phyloP scores from a whole-genome alignment of 2,797 vertebrate genomes.

The Sciurus vulgaris region DNA sequence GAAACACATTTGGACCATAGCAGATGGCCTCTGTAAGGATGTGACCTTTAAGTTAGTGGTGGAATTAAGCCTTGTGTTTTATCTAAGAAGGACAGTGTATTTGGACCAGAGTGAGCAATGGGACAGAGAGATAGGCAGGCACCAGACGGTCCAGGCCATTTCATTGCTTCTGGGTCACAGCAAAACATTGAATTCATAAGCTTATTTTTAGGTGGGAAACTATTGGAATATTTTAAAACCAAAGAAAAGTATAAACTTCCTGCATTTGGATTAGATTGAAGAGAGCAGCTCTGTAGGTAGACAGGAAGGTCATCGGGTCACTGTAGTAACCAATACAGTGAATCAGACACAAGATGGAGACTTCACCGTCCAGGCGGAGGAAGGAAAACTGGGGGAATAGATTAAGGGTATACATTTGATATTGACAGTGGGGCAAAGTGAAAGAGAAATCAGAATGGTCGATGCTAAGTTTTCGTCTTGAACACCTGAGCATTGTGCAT shows the following conservation, averaged over 20 bases:
- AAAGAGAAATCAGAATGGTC: neutral
- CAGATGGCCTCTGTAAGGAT: neutral
- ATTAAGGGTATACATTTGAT: neutral
- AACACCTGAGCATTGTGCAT: neutral
- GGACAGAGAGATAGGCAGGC: neutral
- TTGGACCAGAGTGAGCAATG: neutral
- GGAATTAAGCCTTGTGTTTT: neutral
- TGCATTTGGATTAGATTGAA: neutral
- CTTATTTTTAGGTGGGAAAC: neutral
- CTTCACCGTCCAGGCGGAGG: neutral
- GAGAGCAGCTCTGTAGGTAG: neutral
- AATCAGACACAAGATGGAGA: neutral
- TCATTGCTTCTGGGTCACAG: neutral
- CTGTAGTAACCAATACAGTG: neutral
- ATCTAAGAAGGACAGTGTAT: neutral
- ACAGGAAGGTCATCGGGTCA: neutral
- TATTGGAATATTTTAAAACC: neutral
- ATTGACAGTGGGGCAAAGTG: neutral
- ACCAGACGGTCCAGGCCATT: neutral
- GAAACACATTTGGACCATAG: neutral
- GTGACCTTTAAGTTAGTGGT: neutral
- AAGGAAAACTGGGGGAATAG: neutral
- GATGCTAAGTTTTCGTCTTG: neutral
- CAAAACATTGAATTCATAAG: neutral
- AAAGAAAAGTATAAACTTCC: neutral